Percentiles rank a stretch among this genome's conserved stretches.
phyloP scores from a whole-genome alignment of 2,888 invertebrate genomes.

The Lomographa bimaculata region DNA sequence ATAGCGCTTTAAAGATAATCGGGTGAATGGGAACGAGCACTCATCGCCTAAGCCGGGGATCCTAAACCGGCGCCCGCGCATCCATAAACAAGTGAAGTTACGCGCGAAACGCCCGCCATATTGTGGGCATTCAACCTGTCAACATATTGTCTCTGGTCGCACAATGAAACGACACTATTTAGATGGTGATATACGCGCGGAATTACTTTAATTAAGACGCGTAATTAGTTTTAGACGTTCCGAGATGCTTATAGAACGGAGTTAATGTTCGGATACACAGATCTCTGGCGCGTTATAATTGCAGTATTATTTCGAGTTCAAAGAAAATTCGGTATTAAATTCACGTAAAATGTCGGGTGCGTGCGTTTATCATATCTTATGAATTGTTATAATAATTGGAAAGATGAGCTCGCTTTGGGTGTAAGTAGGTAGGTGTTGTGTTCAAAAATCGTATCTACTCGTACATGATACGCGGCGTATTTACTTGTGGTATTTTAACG shows the following conservation, averaged over 20 bases:
- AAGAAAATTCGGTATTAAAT: conserved; percentile 54
- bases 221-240: conserved; percentile 70
- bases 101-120: conserved; percentile 75
- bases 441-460: conserved; percentile 42
- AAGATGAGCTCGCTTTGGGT: conserved; percentile 37
- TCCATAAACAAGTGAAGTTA: conserved; percentile 75
- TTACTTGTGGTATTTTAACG: conserved; percentile 63
- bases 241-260: conserved; percentile 52
- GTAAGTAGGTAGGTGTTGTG: conserved; percentile 41
- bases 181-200: conserved; percentile 71
- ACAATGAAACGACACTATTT: conserved; percentile 76
- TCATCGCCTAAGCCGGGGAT: conserved; percentile 77
- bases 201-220: conserved; percentile 77
- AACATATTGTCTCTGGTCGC: conserved; percentile 77
- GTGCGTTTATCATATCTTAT: conserved; percentile 45
- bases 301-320: conserved; percentile 52
- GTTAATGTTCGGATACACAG: conserved; percentile 46
- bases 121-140: conserved; percentile 79
- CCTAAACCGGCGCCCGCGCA: conserved; percentile 75
- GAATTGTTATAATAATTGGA: conserved; percentile 45
- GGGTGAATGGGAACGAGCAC: conserved; percentile 71
- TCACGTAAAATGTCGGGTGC: conserved; percentile 35
- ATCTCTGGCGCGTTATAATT: conserved; percentile 49
- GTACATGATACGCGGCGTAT: background rate
- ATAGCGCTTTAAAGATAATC: conserved; percentile 71